Conservation (phyloP, 2,113 vertebrate genomes). For the Perccottus glenii region DNA sequence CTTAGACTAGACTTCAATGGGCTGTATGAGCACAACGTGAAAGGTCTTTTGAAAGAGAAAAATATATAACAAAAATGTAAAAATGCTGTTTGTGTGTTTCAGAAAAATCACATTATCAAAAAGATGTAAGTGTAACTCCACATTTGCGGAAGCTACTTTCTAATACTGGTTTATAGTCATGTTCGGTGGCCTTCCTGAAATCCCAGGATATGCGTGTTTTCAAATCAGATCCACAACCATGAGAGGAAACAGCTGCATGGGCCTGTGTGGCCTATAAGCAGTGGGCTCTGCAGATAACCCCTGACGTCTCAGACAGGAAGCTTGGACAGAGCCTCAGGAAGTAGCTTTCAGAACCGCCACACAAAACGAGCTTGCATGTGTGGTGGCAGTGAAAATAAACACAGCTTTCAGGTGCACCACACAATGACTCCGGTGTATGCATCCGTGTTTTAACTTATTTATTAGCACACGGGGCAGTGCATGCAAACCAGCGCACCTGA, state of each 20-base stretch:
- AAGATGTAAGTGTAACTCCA: background rate
- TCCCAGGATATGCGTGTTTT: slow-evolving; percentile 25
- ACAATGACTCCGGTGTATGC: slow-evolving; percentile 48
- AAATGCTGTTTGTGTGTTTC: too few relatives aligned
- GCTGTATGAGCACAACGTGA: too few relatives aligned
- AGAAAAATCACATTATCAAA: background rate
- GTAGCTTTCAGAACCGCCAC: slow-evolving; percentile 48
- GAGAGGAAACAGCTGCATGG: slow-evolving; percentile 78
- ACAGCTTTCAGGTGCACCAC: slow-evolving; percentile 60
- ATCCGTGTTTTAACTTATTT: slow-evolving; percentile 10
- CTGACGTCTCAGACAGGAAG: slow-evolving; percentile 72
- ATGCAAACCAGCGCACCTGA: background rate
- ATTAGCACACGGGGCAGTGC: background rate
- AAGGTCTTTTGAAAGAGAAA: too few relatives aligned
- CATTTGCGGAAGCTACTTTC: slow-evolving; percentile 16
- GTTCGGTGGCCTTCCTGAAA: slow-evolving; percentile 37
- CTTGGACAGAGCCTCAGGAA: slow-evolving; percentile 72
- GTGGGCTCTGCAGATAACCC: slow-evolving; percentile 70
- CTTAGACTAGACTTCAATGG: too few relatives aligned
- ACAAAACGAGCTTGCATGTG: slow-evolving; percentile 51
- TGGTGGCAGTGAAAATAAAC: slow-evolving; percentile 45
- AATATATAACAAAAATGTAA: too few relatives aligned
- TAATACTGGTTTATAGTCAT: slow-evolving; percentile 4
- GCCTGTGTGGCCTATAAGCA: slow-evolving; percentile 41
- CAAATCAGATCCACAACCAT: slow-evolving; percentile 47